Conservation (phyloP, 2,113 vertebrate genomes). For the Podarcis muralis region DNA sequence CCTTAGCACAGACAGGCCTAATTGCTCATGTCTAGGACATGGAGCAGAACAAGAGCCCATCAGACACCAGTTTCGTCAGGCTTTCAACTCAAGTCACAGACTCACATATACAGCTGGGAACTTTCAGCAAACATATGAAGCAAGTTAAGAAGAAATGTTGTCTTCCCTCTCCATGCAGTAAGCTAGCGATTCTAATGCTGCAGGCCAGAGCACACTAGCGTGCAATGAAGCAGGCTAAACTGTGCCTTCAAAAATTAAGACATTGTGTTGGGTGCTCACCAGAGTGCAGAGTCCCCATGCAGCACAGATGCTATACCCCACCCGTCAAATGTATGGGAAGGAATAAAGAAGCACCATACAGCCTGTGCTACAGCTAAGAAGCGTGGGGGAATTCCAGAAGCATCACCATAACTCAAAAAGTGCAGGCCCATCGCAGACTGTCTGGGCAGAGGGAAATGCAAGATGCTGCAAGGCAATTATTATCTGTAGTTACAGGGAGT, state of each 20-base stretch:
- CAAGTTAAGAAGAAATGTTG: slow-evolving; percentile 52
- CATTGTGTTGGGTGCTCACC: not conserved
- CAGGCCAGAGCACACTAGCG: no score
- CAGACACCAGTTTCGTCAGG: not conserved
- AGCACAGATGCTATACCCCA: not conserved
- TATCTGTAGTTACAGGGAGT: not conserved
- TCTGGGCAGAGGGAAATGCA: not conserved
- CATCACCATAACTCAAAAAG: not conserved
- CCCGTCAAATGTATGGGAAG: not conserved
- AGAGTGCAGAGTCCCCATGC: not conserved
- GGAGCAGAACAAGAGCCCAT: slow-evolving; percentile 17
- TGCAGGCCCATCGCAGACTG: not conserved
- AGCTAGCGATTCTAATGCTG: slow-evolving; percentile 31
- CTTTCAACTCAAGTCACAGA: not conserved
- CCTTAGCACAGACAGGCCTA: not conserved
- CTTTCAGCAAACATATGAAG: not conserved
- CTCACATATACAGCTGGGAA: slow-evolving; percentile 48
- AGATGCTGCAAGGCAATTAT: not conserved
- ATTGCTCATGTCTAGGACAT: not conserved
- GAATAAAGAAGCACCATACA: not conserved
- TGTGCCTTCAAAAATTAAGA: no score
- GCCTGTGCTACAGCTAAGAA: not conserved
- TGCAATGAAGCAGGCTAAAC: not conserved
- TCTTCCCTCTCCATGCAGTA: slow-evolving; percentile 42
- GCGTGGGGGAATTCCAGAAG: not conserved